These are phyloP conservation scores for Drosophila ohnishii DNA, from an alignment of 1,140 invertebrate genomes.

Conservation along the genomic window DNA sequence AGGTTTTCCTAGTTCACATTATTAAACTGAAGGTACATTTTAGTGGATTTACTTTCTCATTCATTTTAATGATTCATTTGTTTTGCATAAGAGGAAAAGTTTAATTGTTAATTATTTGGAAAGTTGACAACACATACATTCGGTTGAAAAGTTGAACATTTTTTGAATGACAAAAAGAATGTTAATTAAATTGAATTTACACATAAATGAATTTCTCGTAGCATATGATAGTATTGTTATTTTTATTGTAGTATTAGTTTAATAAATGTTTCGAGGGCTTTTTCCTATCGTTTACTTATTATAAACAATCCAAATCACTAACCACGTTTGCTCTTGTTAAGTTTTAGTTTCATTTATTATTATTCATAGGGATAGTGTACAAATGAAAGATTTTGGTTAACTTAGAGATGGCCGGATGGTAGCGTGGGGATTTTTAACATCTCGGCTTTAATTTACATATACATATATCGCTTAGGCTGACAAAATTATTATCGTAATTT, in stretches of 20 bases:
- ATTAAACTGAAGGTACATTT: slow-evolving; percentile 31
- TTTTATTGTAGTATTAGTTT: slow-evolving; percentile 14
- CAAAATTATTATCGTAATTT: slow-evolving; percentile 81
- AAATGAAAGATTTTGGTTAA: slow-evolving; percentile 22
- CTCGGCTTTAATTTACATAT: slow-evolving; percentile 35
- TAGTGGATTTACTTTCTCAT: slow-evolving; percentile 12
- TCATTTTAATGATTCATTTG: slow-evolving; percentile 2
- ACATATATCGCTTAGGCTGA: slow-evolving; percentile 52
- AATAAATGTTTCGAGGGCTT: slow-evolving; percentile 29
- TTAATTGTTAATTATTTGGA: slow-evolving; percentile 30
- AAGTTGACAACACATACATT: slow-evolving; percentile 51
- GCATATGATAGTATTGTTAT: slow-evolving; percentile 41
- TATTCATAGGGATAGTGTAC: slow-evolving; percentile 39
- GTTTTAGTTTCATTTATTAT: slow-evolving; percentile 40
- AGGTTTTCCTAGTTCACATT: slow-evolving; percentile 12
- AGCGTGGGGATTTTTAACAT: background rate
- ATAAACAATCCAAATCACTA: slow-evolving; percentile 80
- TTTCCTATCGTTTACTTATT: slow-evolving; percentile 68
- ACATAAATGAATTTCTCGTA: slow-evolving; percentile 33
- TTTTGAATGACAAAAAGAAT: slow-evolving; percentile 17
- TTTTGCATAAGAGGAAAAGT: background rate
- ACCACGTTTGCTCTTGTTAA: slow-evolving; percentile 78
- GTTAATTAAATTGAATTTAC: slow-evolving; percentile 38
- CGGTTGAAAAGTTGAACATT: slow-evolving; percentile 30
- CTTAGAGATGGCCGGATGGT: slow-evolving; percentile 15